phyloP scores from a whole-genome alignment of 2,888 invertebrate genomes.

The Drosophila atripex region DNA sequence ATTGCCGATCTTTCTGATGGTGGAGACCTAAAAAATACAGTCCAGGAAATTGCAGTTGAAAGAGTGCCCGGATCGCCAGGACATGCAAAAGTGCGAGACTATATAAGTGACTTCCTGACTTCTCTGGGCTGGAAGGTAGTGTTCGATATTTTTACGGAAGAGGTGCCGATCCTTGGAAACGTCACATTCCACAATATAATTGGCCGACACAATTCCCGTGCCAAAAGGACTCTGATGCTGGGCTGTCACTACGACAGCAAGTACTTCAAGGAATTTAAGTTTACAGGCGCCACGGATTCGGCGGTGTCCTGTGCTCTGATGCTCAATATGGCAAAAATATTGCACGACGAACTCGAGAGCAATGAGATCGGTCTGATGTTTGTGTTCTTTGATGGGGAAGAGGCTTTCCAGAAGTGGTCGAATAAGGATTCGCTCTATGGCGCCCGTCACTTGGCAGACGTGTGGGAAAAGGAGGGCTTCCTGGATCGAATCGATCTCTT shows the following conservation, averaged over 20 bases:
- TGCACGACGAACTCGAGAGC: slow-evolving; percentile 86
- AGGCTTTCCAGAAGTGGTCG: slow-evolving; percentile 95
- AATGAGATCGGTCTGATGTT: slow-evolving; percentile 87
- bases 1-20: slow-evolving; percentile 86
- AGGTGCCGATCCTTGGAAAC: slow-evolving; percentile 87
- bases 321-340: slow-evolving; percentile 90
- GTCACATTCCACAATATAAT: slow-evolving; percentile 90
- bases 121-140: slow-evolving; percentile 90
- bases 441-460: slow-evolving; percentile 92
- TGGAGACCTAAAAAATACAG: slow-evolving; percentile 86
- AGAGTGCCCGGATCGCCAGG: slow-evolving; percentile 92
- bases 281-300: slow-evolving; percentile 91
- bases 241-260: slow-evolving; percentile 92
- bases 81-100: slow-evolving; percentile 88
- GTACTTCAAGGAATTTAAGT: slow-evolving; percentile 84
- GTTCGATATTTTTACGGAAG: slow-evolving; percentile 86
- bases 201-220: slow-evolving; percentile 88
- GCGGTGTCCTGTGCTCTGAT: slow-evolving; percentile 97
- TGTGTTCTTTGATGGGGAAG: slow-evolving; percentile 98
- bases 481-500: slow-evolving; percentile 88
- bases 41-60: slow-evolving; percentile 91
- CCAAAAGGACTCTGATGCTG: slow-evolving; percentile 87
- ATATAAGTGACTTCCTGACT: slow-evolving; percentile 87
- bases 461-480: slow-evolving; percentile 86
- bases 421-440: slow-evolving; percentile 96